Evolutionary conservation across 35 echinoderm and acorn worm genomes (phyloP).

Genomic region (Eucidaris tribuloides): DNA sequence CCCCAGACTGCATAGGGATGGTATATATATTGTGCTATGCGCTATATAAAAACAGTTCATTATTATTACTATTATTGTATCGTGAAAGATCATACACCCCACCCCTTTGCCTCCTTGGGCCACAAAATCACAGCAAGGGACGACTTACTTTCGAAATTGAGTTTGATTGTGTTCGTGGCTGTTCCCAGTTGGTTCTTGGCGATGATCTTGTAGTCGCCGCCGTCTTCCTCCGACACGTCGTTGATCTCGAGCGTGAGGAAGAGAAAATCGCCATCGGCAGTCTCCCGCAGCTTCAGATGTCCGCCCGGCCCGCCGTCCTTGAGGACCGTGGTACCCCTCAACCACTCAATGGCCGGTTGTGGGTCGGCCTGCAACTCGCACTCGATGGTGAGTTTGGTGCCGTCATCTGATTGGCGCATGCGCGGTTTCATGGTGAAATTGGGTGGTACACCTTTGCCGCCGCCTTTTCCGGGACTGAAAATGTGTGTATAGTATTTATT

Average conservation of each 20-base stretch:
- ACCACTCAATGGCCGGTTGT: conserved; percentile 76
- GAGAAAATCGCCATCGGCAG: conserved; percentile 68
- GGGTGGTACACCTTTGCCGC: conserved; percentile 71
- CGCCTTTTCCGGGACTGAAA: conserved; percentile 16
- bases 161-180: conserved; percentile 96
- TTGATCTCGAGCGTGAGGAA: conserved; percentile 85
- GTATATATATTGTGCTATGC: too few species aligned
- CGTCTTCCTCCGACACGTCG: conserved; percentile 73
- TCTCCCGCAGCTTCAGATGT: conserved; percentile 49
- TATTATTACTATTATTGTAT: too few species aligned
- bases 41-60: too few species aligned
- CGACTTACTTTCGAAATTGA: conserved; percentile 92
- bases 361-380: conserved; percentile 73
- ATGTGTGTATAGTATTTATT: not conserved
- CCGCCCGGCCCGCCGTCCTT: conserved; percentile 74
- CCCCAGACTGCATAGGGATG: too few species aligned
- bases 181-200: conserved; percentile 87
- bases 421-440: conserved; percentile 98
- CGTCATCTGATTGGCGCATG: conserved; percentile 89
- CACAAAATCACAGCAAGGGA: too few species aligned
- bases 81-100: too few species aligned
- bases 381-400: conserved; percentile 87
- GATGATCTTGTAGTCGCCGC: conserved; percentile 90
- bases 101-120: too few species aligned
- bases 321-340: conserved; percentile 36